phyloP scores from a whole-genome alignment of 2,888 invertebrate species.

The Hirtodrosophila duncani region DNA sequence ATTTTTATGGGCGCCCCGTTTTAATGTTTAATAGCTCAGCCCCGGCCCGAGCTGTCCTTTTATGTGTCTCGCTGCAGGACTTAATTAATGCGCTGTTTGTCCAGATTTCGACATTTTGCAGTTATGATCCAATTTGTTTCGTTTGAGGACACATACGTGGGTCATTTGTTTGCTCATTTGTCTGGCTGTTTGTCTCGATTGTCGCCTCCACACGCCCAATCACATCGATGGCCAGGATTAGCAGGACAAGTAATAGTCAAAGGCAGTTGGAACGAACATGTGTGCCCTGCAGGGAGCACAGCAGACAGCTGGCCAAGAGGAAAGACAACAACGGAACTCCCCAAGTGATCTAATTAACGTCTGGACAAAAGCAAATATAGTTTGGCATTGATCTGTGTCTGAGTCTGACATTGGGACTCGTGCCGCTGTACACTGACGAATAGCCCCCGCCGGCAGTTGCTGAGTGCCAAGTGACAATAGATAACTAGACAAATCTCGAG shows the following conservation, averaged over 20 bases:
- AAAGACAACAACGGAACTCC: conserved; percentile 7
- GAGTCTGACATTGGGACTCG: conserved; percentile 28
- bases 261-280: conserved; percentile 38
- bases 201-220: conserved; percentile 48
- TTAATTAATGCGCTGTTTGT: conserved; percentile 74
- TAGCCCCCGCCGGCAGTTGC: conserved; percentile 40
- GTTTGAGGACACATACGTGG: conserved; percentile 62
- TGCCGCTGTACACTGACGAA: conserved; percentile 59
- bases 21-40: too few species aligned
- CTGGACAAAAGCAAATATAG: conserved; percentile 29
- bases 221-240: conserved; percentile 59
- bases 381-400: conserved; percentile 2
- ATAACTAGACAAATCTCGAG: conserved; percentile 38
- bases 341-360: conserved; percentile 51
- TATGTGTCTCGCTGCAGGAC: conserved; percentile 56
- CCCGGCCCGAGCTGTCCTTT: conserved; percentile 31
- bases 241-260: conserved; percentile 43
- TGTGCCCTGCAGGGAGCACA: conserved; percentile 57
- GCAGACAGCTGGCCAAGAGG: conserved; percentile 48
- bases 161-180: conserved; percentile 70
- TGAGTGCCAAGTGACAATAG: conserved; percentile 30
- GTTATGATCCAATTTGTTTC: conserved; percentile 68
- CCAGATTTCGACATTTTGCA: conserved; percentile 68
- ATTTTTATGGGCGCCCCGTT: conserved; percentile 44
- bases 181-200: conserved; percentile 59